phyloP scores from a whole-genome alignment of 2,797 vertebrate species.

The Anolis apletophallus region DNA sequence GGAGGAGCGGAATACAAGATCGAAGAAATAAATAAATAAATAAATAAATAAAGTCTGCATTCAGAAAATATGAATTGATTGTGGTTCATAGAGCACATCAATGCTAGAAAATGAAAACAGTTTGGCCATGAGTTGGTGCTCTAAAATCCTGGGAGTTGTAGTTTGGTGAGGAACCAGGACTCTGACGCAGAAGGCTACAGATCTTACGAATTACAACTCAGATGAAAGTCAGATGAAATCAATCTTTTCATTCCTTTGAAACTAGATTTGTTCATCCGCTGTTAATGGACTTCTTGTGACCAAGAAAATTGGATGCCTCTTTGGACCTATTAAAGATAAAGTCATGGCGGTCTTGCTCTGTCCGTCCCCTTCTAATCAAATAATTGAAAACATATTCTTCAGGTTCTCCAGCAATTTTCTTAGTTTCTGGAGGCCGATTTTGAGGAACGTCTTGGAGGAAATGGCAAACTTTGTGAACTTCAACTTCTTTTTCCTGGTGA shows the following conservation, averaged over 20 bases:
- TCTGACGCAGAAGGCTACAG: no score
- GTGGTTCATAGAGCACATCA: no score
- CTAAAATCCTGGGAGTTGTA: no score
- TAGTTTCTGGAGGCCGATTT: background rate
- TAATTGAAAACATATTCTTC: background rate
- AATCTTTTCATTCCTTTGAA: background rate
- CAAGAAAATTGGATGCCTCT: background rate
- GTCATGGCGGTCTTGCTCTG: background rate
- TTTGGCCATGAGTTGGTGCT: no score
- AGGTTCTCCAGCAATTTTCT: background rate
- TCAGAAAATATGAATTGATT: no score
- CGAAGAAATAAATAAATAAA: no score
- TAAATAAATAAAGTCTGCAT: no score
- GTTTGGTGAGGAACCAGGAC: no score
- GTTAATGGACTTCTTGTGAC: background rate
- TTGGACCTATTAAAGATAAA: background rate
- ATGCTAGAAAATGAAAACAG: no score
- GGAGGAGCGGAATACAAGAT: no score
- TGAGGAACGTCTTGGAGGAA: conserved; percentile 14
- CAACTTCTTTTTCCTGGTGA: background rate
- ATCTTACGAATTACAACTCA: no score
- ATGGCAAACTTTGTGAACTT: background rate
- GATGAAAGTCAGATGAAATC: background rate
- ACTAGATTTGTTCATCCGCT: background rate
- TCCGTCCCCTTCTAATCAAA: background rate